phyloP scores from a whole-genome alignment of 2,113 vertebrate genomes.

The Brachionichthys hirsutus region DNA sequence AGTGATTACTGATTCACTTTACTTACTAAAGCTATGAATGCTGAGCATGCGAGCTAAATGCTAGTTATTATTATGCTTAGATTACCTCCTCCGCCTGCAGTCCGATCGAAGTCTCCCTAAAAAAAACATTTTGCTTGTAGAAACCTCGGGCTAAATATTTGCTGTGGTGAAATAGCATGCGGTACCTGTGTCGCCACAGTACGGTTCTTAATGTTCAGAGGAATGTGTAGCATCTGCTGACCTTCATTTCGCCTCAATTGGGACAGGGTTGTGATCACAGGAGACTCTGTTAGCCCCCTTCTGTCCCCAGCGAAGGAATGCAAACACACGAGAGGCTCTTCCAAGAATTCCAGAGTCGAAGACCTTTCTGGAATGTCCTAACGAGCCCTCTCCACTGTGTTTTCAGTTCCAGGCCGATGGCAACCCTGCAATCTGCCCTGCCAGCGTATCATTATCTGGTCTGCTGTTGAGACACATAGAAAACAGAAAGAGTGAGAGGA shows the following conservation, averaged over 20 bases:
- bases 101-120: background rate
- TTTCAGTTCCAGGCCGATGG: conserved; percentile 72
- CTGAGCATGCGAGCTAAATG: too few species aligned
- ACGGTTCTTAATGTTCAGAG: conserved; percentile 30
- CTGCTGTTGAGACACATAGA: conserved; percentile 46
- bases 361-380: conserved; percentile 77
- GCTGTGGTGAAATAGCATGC: background rate
- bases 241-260: conserved; percentile 31
- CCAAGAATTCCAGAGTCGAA: conserved; percentile 72
- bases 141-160: background rate
- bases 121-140: background rate
- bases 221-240: conserved; percentile 52
- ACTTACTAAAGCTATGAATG: too few species aligned
- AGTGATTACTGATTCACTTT: too few species aligned
- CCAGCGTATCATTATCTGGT: conserved; percentile 72
- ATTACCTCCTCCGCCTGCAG: too few species aligned
- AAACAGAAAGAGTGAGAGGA: conserved; percentile 37
- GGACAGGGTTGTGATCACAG: conserved; percentile 59
- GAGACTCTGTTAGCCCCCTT: conserved; percentile 46
- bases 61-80: too few species aligned
- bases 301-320: conserved; percentile 65
- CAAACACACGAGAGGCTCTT: conserved; percentile 65
- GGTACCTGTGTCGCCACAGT: conserved; percentile 19
- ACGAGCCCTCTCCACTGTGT: conserved; percentile 65
- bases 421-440: conserved; percentile 72